Base-by-base conservation (phyloP, 1,140 invertebrate genomes). In the Probaryconus sp. region DNA sequence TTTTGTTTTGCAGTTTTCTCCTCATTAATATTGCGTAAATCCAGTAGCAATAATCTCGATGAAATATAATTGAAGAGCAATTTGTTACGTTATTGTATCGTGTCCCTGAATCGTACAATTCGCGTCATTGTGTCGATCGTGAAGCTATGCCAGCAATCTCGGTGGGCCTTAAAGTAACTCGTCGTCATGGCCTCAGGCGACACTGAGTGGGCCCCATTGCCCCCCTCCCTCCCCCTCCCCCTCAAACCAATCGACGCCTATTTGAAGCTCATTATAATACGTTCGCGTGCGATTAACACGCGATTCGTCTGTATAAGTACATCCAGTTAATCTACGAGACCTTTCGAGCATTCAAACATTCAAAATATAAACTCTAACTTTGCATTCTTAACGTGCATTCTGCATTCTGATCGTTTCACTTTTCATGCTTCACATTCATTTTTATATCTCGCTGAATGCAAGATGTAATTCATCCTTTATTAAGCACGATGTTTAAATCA, bases 101-200 rank as follows among this genome's bases (percentile, higher is more conserved):
- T 21, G 56, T 48, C 43, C 48, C 42, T 63, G 55, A 63, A 56
- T 40, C 24, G 17, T 35, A 31, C 11, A 28, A 68, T 56, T 18
- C 42, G 26, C 48, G 40, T 61, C 48, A 55, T 61, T 55, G 58
- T 61, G 33, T 47, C 33, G 56, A 68, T 68, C 56, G 51, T 53
- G 50, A 18, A 38, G 55, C 38, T 67, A 65, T 71, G 51, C 20
- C 42, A 63, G 28, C 38, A 38, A 65, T 67, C 53, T 64, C 14
- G 33, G 33, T 56, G 76, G 77, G 69, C 72, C 80, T 82, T 76
- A 81, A 82, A 81, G 81, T 82, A 82, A 55, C 72, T 47, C 5
- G 50, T 73, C 64, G 67, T 79, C 72, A 80, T 63, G 68, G 61
- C 17, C 53, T 61, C 47, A 38, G 65, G 56, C 71, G 69, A 73